Percentiles rank a stretch among this genome's conserved stretches.
phyloP scores from a whole-genome alignment of 37 sponge, comb jelly and placozoan species.

The Cladorhizidae sp. region DNA sequence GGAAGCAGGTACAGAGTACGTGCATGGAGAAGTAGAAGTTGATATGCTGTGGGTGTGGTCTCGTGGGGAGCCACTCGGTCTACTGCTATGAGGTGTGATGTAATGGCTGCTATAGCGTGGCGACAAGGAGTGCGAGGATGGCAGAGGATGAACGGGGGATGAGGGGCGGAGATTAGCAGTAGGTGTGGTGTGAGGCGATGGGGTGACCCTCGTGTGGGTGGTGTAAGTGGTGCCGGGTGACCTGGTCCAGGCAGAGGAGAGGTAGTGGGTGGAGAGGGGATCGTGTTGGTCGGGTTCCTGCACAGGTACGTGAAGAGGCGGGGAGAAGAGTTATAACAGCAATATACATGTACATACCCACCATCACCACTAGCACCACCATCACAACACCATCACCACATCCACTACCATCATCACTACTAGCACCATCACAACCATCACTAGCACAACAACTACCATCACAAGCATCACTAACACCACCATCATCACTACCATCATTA shows the following conservation, averaged over 20 bases:
- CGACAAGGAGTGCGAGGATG: slow-evolving; percentile 1
- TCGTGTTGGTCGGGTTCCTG: background rate
- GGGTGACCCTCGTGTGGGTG: slow-evolving; percentile 1
- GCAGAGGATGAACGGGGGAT: background rate
- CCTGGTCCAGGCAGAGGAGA: background rate
- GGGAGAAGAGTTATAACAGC: background rate
- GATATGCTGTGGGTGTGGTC: background rate
- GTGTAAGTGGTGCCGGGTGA: background rate
- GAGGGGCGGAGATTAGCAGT: background rate
- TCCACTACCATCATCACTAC: too few relatives aligned
- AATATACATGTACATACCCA: background rate
- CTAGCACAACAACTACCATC: too few relatives aligned
- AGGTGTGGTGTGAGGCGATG: slow-evolving; percentile 2
- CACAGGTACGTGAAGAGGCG: background rate
- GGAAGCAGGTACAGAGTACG: slow-evolving; percentile 8
- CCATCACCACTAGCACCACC: too few relatives aligned
- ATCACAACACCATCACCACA: too few relatives aligned
- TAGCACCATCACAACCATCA: too few relatives aligned
- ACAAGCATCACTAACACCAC: too few relatives aligned
- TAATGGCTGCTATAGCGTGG: slow-evolving; percentile 13
- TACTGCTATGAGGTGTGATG: background rate
- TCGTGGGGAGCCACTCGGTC: background rate
- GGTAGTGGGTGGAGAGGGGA: background rate
- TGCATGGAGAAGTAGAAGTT: slow-evolving; percentile 1
- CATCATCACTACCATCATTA: too few relatives aligned